phyloP scores from a whole-genome alignment of 1,140 invertebrate species.

The Sitobion miscanthi region DNA sequence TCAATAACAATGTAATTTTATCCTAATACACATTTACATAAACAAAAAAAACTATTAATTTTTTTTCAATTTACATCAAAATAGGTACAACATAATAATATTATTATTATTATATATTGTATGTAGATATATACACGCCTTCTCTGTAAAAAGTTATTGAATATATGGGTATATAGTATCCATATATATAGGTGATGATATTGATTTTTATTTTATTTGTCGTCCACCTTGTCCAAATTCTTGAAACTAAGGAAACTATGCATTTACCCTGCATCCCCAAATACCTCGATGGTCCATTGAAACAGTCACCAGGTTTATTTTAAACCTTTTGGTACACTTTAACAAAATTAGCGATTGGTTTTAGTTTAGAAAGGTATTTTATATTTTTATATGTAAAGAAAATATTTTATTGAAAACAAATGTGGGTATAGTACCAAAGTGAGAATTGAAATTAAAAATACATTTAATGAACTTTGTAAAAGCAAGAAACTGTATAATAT shows the following conservation, averaged over 20 bases:
- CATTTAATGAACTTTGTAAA: background rate
- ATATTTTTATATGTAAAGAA: background rate
- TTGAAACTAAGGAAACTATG: slow-evolving; percentile 1
- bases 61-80: background rate
- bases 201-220: slow-evolving; percentile 50
- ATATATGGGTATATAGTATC: background rate
- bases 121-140: background rate
- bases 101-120: background rate
- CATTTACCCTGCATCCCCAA: background rate
- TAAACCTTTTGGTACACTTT: background rate
- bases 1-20: slow-evolving; percentile 40
- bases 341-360: background rate
- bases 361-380: background rate
- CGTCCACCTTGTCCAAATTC: slow-evolving; percentile 32
- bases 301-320: background rate
- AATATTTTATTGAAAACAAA: background rate
- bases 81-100: background rate
- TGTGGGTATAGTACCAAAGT: background rate
- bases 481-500: background rate
- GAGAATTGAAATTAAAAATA: background rate
- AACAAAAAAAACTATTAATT: background rate
- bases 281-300: background rate
- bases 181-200: background rate
- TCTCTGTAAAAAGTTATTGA: background rate
- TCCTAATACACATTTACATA: background rate